Evolutionary conservation across 2,797 vertebrate genomes (phyloP).

Genomic region (Gila robusta): DNA sequence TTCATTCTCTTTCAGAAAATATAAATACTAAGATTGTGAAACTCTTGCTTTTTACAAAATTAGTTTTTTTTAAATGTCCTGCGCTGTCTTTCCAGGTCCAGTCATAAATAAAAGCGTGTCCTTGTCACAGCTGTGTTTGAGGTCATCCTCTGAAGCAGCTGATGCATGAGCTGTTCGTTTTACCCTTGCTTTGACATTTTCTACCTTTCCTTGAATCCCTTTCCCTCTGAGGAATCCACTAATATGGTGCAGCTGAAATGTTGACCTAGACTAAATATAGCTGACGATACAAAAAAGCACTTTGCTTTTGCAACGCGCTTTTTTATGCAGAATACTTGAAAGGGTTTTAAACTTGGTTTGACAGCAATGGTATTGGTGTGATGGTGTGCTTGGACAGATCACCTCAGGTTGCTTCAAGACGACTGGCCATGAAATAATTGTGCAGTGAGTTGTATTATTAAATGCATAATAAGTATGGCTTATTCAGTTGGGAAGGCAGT

Average conservation of each 20-base stretch:
- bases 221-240: slow-evolving; percentile 28
- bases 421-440: neutral
- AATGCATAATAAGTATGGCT: neutral
- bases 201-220: slow-evolving; percentile 28
- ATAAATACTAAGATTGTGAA: neutral
- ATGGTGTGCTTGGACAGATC: neutral
- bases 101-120: slow-evolving; percentile 37
- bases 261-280: slow-evolving; percentile 44
- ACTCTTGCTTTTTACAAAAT: neutral
- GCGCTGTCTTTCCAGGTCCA: neutral
- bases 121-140: slow-evolving; percentile 27
- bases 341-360: slow-evolving; percentile 9
- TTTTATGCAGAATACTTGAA: slow-evolving; percentile 31
- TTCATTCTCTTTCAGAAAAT: neutral
- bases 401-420: neutral
- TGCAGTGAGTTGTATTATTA: neutral
- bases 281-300: slow-evolving; percentile 25
- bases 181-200: slow-evolving; percentile 54
- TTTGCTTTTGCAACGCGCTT: neutral
- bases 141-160: slow-evolving; percentile 40
- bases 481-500: neutral
- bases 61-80: neutral
- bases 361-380: neutral
- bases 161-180: slow-evolving; percentile 41
- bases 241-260: slow-evolving; percentile 25